Evolutionary conservation across 2,797 vertebrate species (phyloP), one percentile per base, ranked within the genome.

Genomic region (Schizopygopsis pylzovi): DNA sequence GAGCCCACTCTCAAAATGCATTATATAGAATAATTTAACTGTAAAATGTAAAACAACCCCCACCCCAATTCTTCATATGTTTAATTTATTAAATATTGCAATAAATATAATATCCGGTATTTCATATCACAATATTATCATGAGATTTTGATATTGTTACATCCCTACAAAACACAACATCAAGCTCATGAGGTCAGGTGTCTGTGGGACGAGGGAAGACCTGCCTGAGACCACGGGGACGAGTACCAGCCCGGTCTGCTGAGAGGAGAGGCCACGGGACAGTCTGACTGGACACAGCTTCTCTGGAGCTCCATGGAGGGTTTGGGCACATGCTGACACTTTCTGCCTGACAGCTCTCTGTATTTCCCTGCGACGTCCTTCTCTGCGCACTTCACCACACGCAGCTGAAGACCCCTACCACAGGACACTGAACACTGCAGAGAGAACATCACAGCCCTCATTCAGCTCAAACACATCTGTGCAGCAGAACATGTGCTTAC

Each of bases 181-280:
- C 33, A 45, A 3, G 18, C 9, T 54, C 73, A 22, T 13, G 10
- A 37, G 0, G 8, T 68, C 22, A n/a, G 25, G 45, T 20, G 11
- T 7, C 20, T n/a, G 7, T 5, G 18, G 28, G 12, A 6, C 33
- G 18, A 68, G 4, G 3, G 41, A 25, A 54, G 45, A 72, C 37
- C 37, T 92, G 96, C 97, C 96, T 96, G 96, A 89, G 96, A 97
- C 97, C 97, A 98, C 63, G 96, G 91, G 4, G 96, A 96, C 1
- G 94, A 90, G 77, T 95, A 94, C 97, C 97, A 98, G 84, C 93
- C 89, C 16, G 95, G 92, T 52, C 56, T 49, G 92, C 25, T 5
- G 61, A 90, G 13, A 78, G 88, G 8, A 82, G 91, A 61, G 87
- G 81, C 76, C 37, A 67, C 56, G 8, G 93, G 94, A 86, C 97